These are phyloP conservation scores for Sphaerophoria rueppellii DNA, from an alignment of 2,888 invertebrate genomes.

Conservation along the genomic window DNA sequence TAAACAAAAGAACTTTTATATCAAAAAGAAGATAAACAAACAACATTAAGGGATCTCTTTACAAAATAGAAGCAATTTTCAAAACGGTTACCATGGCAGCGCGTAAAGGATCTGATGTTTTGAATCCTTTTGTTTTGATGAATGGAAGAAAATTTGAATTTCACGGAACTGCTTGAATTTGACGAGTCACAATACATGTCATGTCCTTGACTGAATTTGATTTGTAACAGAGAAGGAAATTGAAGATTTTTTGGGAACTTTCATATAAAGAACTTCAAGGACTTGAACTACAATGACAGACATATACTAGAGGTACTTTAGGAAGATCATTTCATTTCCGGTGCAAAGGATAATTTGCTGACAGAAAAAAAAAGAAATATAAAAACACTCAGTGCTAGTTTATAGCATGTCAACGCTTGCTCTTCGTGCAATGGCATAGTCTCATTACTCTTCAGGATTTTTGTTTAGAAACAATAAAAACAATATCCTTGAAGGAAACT, in stretches of 20 bases:
- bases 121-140: too few species aligned
- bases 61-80: background rate
- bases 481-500: background rate
- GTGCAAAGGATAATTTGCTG: slow-evolving; percentile 11
- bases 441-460: background rate
- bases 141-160: too few species aligned
- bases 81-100: too few species aligned
- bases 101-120: too few species aligned
- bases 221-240: too few species aligned
- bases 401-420: background rate
- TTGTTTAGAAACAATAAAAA: background rate
- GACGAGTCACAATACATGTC: too few species aligned
- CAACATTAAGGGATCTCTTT: slow-evolving; percentile 4
- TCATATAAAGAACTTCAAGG: too few species aligned
- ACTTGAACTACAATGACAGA: background rate
- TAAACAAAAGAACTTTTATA: slow-evolving; percentile 52
- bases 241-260: too few species aligned
- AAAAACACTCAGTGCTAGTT: background rate
- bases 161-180: too few species aligned
- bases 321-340: background rate
- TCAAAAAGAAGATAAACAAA: slow-evolving; percentile 14
- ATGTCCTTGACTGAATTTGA: too few species aligned
- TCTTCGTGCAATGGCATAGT: slow-evolving; percentile 5
- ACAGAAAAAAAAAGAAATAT: background rate
- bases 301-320: background rate